Conservation (phyloP, 2,113 vertebrate genomes). For the Ceuthmochares aereus region DNA sequence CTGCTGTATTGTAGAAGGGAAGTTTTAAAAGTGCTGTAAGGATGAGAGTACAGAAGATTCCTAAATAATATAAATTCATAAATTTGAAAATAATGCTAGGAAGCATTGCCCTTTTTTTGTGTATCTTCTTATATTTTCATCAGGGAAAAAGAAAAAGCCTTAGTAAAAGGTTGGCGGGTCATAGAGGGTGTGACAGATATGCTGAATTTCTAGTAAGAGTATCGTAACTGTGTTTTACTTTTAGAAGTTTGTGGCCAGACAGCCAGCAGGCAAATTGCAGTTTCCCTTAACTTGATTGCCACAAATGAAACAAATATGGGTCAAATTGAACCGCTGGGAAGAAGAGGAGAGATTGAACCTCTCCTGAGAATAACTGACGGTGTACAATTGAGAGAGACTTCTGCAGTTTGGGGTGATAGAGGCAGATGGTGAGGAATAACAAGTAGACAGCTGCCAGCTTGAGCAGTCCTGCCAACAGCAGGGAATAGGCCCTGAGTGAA, state of each 20-base stretch:
- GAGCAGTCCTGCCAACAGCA: neutral
- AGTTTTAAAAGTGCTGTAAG: neutral
- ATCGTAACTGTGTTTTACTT: neutral
- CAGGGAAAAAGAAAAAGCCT: neutral
- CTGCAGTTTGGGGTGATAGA: neutral
- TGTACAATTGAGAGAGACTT: neutral
- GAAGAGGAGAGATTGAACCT: neutral
- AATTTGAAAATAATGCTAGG: neutral
- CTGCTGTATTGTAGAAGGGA: neutral
- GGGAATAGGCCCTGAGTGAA: neutral
- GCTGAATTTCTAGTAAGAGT: too few species aligned
- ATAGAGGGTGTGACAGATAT: neutral
- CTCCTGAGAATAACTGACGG: neutral
- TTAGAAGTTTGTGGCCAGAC: neutral
- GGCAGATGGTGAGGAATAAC: slow-evolving; percentile 22
- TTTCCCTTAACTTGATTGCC: neutral
- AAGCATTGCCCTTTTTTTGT: neutral
- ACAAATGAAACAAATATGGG: neutral
- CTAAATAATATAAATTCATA: neutral
- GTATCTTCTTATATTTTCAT: too few species aligned
- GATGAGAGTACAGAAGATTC: neutral
- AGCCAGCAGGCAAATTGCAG: neutral
- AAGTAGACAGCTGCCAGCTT: slow-evolving; percentile 1
- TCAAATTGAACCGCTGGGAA: neutral
- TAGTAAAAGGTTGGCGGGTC: neutral